phyloP scores from a whole-genome alignment of 2,113 vertebrate genomes.

The Pipra filicauda region DNA sequence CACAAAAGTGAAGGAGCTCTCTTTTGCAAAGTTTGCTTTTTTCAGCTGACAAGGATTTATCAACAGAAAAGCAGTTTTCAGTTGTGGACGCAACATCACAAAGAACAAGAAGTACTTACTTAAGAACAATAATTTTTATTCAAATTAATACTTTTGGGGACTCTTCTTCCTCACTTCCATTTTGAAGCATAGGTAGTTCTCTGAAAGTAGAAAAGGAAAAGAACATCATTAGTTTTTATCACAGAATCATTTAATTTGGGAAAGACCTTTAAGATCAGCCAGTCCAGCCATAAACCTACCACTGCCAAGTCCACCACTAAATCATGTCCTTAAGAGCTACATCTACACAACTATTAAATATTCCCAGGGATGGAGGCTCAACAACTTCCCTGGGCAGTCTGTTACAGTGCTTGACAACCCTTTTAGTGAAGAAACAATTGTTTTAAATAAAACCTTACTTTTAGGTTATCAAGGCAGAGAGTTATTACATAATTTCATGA shows the following conservation, averaged over 20 bases:
- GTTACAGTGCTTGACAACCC: background rate
- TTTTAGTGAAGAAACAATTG: background rate
- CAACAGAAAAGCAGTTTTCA: background rate
- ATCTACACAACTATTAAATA: background rate
- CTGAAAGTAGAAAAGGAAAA: conserved; percentile 33
- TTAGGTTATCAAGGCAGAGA: background rate
- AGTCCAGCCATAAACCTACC: background rate
- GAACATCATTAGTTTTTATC: background rate
- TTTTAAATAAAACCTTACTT: background rate
- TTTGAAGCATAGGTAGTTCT: background rate
- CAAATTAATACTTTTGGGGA: background rate
- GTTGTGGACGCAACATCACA: background rate
- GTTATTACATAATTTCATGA: background rate
- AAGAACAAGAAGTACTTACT: background rate
- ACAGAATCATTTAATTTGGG: background rate
- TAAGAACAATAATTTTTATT: background rate
- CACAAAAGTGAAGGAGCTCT: background rate
- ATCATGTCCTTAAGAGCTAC: background rate
- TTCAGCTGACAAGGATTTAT: background rate
- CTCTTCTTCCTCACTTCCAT: conserved; percentile 46
- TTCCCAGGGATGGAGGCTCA: background rate
- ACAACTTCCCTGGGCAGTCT: background rate
- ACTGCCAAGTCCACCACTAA: background rate
- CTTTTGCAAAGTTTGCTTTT: background rate
- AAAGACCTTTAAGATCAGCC: background rate